Evolutionary conservation across 2,113 vertebrate species (phyloP).

Genomic region (Notothenia coriiceps): DNA sequence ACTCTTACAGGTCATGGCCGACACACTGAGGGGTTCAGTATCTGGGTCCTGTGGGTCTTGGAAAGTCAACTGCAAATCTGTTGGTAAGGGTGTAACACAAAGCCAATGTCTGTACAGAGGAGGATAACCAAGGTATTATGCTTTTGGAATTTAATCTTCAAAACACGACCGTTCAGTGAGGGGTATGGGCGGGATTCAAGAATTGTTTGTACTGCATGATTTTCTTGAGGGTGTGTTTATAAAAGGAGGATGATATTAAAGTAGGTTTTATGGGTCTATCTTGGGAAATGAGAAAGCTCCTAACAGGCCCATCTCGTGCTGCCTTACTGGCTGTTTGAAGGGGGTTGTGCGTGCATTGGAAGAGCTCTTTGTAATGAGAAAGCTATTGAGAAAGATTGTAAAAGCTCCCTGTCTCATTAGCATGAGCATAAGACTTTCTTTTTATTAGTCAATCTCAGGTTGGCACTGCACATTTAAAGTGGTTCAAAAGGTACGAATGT

Average conservation of each 20-base stretch:
- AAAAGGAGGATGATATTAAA: neutral
- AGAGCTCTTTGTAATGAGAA: neutral
- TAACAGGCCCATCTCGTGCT: neutral
- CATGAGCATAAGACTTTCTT: too few relatives aligned
- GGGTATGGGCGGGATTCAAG: too few relatives aligned
- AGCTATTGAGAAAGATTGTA: too few relatives aligned
- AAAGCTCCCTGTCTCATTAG: too few relatives aligned
- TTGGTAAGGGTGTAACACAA: neutral
- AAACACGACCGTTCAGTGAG: too few relatives aligned
- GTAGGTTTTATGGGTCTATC: neutral
- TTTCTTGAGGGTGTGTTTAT: neutral
- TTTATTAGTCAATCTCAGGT: neutral
- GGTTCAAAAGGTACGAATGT: neutral
- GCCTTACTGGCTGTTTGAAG: neutral
- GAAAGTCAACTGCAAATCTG: neutral
- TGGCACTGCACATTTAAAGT: neutral
- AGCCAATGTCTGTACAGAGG: neutral
- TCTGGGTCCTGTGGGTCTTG: neutral
- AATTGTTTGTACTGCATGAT: too few relatives aligned
- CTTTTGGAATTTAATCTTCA: too few relatives aligned
- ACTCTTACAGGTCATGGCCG: neutral
- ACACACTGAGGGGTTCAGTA: neutral
- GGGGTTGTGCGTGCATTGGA: neutral
- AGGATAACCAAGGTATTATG: too few relatives aligned
- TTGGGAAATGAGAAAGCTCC: neutral